Conservation (phyloP, 2,797 vertebrate genomes). For the Prionace glauca region DNA sequence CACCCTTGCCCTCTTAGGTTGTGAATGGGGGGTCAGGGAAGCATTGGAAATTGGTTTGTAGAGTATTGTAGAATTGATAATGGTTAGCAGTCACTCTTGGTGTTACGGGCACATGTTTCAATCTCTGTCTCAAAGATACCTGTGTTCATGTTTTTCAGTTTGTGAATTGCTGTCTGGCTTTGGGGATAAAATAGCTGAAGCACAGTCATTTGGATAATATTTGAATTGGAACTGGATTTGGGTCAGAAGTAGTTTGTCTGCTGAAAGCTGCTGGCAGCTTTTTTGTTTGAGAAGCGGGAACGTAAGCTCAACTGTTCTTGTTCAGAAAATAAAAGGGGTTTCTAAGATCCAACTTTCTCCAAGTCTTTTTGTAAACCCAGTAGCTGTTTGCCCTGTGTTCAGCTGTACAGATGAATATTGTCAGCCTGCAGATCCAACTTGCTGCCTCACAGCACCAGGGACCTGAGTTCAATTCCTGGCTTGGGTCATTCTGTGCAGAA, state of each 20-base stretch:
- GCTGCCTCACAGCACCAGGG: no score
- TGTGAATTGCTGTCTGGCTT: background rate
- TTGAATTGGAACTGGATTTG: background rate
- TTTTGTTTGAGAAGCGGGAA: background rate
- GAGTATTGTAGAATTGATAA: background rate
- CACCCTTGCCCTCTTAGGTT: background rate
- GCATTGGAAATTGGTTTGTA: background rate
- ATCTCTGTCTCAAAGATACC: background rate
- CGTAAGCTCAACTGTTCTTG: no score
- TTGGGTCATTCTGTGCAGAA: no score
- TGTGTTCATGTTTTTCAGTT: background rate
- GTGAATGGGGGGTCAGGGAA: background rate
- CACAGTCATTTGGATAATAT: background rate
- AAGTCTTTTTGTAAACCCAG: background rate
- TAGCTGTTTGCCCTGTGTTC: background rate
- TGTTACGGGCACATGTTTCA: background rate
- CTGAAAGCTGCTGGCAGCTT: background rate
- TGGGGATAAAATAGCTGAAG: background rate
- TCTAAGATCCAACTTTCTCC: background rate
- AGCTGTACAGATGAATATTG: background rate
- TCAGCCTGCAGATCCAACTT: background rate
- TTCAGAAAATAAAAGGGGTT: background rate
- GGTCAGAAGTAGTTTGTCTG: background rate
- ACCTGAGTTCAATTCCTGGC: no score
- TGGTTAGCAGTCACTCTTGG: background rate